These are phyloP conservation scores for Vanessa cardui DNA, from an alignment of 2,888 invertebrate genomes.

Conservation along the genomic window DNA sequence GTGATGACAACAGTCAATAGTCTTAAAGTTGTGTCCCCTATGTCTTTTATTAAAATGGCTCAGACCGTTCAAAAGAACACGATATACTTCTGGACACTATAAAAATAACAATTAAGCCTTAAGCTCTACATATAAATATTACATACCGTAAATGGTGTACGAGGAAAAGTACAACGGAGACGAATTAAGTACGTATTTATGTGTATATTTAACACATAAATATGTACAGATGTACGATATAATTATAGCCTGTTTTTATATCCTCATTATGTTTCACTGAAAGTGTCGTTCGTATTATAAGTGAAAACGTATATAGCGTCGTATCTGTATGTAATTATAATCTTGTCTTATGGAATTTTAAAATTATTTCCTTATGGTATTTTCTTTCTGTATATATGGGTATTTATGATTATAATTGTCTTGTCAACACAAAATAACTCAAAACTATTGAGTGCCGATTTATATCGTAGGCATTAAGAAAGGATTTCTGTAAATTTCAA, in stretches of 20 bases:
- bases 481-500: no score
- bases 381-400: background rate
- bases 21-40: no score
- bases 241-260: constrained; percentile 12
- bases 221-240: constrained; percentile 8
- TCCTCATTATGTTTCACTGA: constrained; percentile 15
- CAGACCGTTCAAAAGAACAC: no score
- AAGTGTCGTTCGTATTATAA: background rate
- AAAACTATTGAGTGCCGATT: no score
- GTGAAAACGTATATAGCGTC: background rate
- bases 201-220: constrained; percentile 2
- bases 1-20: no score
- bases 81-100: background rate
- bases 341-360: constrained; percentile 1
- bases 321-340: constrained; percentile 16
- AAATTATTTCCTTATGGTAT: constrained; percentile 9
- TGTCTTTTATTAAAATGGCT: no score
- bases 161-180: constrained; percentile 6
- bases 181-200: background rate
- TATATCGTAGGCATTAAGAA: no score
- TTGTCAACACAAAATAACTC: no score
- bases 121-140: background rate
- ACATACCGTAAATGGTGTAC: constrained; percentile 6
- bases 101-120: background rate
- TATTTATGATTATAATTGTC: background rate